A percentile compares a stretch with the other conserved stretches of the same genome.
These are phyloP conservation scores for Macroramphosus scolopax DNA, from an alignment of 2,797 vertebrate genomes.

Conservation along the genomic window DNA sequence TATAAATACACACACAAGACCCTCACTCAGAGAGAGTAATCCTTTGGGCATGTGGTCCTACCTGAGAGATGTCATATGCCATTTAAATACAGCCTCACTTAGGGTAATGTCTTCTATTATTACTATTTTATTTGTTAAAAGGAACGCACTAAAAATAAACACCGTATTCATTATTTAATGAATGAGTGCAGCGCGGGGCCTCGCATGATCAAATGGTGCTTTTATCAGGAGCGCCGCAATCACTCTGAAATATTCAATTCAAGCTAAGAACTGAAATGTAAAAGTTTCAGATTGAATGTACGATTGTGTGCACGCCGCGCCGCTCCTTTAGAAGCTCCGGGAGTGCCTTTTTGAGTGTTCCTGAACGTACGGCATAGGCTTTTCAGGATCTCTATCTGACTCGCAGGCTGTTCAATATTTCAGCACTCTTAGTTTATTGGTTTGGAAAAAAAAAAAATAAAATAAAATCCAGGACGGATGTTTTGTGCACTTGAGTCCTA, in stretches of 20 bases:
- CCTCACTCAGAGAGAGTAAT: slow-evolving; percentile 43
- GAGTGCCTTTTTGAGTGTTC: slow-evolving; percentile 67
- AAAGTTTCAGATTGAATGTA: slow-evolving; percentile 79
- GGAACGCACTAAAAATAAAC: slow-evolving; percentile 78
- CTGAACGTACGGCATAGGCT: slow-evolving; percentile 48
- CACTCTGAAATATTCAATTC: slow-evolving; percentile 76
- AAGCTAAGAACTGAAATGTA: slow-evolving; percentile 78
- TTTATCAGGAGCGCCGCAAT: slow-evolving; percentile 78
- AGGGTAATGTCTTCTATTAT: slow-evolving; percentile 77
- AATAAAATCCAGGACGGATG: slow-evolving; percentile 25
- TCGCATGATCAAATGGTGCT: slow-evolving; percentile 81
- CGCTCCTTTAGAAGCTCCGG: slow-evolving; percentile 37
- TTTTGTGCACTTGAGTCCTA: slow-evolving; percentile 29
- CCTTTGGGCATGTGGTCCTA: slow-evolving; percentile 33
- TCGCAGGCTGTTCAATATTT: slow-evolving; percentile 72
- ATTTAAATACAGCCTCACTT: slow-evolving; percentile 54
- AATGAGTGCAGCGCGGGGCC: slow-evolving; percentile 64
- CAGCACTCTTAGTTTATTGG: slow-evolving; percentile 67
- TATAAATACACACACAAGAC: slow-evolving; percentile 34
- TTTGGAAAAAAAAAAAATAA: slow-evolving; percentile 42
- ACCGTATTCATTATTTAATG: slow-evolving; percentile 67
- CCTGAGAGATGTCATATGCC: slow-evolving; percentile 55
- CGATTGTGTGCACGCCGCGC: slow-evolving; percentile 67
- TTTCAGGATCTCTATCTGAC: slow-evolving; percentile 40
- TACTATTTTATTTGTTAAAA: slow-evolving; percentile 84